These are phyloP conservation scores for Eciton burchellii DNA, from an alignment of 1,140 invertebrate genomes.

Conservation along the genomic window DNA sequence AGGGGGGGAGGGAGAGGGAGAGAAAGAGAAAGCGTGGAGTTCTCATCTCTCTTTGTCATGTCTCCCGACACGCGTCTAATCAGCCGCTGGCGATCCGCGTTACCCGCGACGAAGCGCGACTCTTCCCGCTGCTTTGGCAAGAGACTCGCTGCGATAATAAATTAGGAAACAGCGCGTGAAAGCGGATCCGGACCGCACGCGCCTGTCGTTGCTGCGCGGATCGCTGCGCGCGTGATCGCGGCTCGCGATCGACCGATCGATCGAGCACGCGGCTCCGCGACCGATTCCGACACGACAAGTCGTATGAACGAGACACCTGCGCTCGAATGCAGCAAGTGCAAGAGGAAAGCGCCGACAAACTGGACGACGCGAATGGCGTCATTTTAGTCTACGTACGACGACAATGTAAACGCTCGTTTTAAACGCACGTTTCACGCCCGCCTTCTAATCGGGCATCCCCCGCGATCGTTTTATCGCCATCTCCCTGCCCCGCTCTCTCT, in stretches of 20 bases:
- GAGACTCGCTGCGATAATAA: slow-evolving; percentile 24
- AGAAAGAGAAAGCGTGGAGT: slow-evolving; percentile 14
- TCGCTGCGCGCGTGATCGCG: not conserved
- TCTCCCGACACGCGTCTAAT: slow-evolving; percentile 26
- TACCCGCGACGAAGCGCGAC: slow-evolving; percentile 12
- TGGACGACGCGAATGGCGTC: no score
- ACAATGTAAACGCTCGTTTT: not conserved
- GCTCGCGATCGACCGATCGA: slow-evolving; percentile 27
- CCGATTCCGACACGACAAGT: not conserved
- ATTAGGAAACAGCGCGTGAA: slow-evolving; percentile 38
- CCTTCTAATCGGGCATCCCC: not conserved
- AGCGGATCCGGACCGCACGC: slow-evolving; percentile 37
- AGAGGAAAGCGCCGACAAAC: no score
- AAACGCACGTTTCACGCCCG: not conserved
- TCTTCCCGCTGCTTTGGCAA: slow-evolving; percentile 9
- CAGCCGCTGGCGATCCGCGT: slow-evolving; percentile 7
- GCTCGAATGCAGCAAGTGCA: not conserved
- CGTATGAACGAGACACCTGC: not conserved
- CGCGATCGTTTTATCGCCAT: slow-evolving; percentile 9
- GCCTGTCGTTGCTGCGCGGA: slow-evolving; percentile 23
- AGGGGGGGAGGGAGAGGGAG: not conserved
- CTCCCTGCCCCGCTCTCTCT: not conserved
- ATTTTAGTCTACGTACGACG: no score
- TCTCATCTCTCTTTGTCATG: slow-evolving; percentile 21
- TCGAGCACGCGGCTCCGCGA: slow-evolving; percentile 22